These are phyloP conservation scores for Coelinius sp. DNA, from an alignment of 2,888 invertebrate species.

Conservation along the genomic window DNA sequence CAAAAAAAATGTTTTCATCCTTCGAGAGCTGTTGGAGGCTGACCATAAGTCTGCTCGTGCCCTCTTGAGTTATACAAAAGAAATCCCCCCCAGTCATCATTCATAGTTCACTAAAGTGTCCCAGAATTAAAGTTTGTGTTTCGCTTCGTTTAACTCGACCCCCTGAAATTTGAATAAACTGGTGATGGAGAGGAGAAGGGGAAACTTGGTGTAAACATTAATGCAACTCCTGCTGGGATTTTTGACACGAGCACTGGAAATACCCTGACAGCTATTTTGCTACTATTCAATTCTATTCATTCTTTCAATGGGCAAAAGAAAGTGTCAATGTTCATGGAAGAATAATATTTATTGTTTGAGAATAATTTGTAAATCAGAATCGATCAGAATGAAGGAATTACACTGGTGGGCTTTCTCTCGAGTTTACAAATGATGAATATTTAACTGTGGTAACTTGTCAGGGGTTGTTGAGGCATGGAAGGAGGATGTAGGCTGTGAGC, in stretches of 20 bases:
- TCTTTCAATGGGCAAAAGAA: background rate
- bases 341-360: background rate
- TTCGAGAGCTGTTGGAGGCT: constrained; percentile 13
- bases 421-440: constrained; percentile 65
- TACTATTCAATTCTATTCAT: background rate
- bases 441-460: constrained; percentile 50
- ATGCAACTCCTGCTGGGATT: constrained; percentile 32
- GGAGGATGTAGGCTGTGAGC: background rate
- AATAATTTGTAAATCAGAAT: constrained; percentile 16
- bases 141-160: constrained; percentile 24
- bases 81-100: background rate
- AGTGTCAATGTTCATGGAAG: background rate
- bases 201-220: constrained; percentile 32
- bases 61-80: constrained; percentile 14
- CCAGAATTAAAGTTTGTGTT: constrained; percentile 10
- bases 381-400: background rate
- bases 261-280: constrained; percentile 1
- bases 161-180: constrained; percentile 23
- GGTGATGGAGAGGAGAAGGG: constrained; percentile 32
- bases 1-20: constrained; percentile 1
- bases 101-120: background rate
- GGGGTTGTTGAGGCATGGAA: background rate
- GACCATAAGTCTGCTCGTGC: constrained; percentile 12
- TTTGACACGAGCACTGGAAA: constrained; percentile 21
- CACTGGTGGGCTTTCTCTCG: constrained; percentile 14